phyloP scores from a whole-genome alignment of 2,113 vertebrate species.

The Eulacestoma nigropectus region DNA sequence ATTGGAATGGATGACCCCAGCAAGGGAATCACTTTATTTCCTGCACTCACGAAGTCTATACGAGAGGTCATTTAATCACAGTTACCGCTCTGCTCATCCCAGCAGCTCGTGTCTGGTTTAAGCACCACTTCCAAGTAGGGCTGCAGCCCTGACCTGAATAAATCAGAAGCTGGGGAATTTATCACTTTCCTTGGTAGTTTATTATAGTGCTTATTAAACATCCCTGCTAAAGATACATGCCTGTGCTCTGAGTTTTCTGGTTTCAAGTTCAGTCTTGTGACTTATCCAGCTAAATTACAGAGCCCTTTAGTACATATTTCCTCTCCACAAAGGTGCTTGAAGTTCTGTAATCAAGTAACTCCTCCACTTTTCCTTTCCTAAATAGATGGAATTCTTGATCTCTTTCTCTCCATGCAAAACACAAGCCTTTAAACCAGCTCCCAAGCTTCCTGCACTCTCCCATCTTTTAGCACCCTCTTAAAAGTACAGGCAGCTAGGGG shows the following conservation, averaged over 20 bases:
- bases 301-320: background rate
- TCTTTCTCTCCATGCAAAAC: background rate
- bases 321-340: background rate
- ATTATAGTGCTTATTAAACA: background rate
- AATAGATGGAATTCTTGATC: background rate
- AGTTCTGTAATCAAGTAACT: background rate
- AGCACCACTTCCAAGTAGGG: background rate
- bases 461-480: background rate
- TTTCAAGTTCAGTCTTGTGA: conserved; percentile 4
- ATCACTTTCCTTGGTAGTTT: background rate
- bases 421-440: background rate
- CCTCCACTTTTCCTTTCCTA: background rate
- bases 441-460: background rate
- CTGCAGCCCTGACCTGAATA: background rate
- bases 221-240: background rate
- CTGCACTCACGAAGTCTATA: background rate
- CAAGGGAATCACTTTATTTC: background rate
- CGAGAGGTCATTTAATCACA: background rate
- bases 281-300: background rate
- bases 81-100: background rate
- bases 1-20: background rate
- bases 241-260: background rate
- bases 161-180: background rate
- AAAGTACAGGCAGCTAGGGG: background rate
- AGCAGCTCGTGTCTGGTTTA: background rate